Percentiles rank a stretch among this genome's conserved stretches.
These are phyloP conservation scores for Festucalex cinctus DNA, from an alignment of 2,113 vertebrate genomes.

Conservation along the genomic window DNA sequence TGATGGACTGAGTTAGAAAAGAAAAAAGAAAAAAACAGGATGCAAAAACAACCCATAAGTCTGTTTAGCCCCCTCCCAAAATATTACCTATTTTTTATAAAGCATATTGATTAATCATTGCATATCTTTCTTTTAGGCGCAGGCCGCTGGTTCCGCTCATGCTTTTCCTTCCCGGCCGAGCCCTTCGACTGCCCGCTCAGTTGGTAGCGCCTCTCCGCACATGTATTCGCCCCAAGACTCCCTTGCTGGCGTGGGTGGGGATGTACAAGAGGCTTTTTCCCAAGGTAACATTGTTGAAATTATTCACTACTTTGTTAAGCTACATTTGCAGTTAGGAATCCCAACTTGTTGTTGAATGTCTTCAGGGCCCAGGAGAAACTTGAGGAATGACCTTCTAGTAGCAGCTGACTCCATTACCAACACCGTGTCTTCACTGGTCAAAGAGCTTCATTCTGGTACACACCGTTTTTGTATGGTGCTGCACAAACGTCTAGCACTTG, in stretches of 20 bases:
- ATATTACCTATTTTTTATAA: neutral
- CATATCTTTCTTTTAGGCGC: conserved; percentile 70
- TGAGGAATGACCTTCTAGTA: conserved; percentile 90
- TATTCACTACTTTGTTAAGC: neutral
- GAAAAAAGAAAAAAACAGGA: too few species aligned
- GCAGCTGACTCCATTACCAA: conserved; percentile 97
- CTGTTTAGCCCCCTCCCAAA: neutral
- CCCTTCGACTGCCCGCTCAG: conserved; percentile 77
- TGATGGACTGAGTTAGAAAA: too few species aligned
- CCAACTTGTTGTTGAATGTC: neutral
- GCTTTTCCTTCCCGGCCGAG: conserved; percentile 79
- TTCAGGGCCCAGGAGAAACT: conserved; percentile 86
- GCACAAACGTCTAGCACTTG: neutral
- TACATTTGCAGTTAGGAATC: too few species aligned
- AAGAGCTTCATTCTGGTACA: conserved; percentile 92
- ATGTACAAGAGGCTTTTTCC: conserved; percentile 86
- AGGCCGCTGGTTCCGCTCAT: conserved; percentile 83
- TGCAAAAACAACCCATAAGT: neutral
- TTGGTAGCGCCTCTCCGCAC: conserved; percentile 78
- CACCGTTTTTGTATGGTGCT: neutral
- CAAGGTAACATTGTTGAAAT: conserved; percentile 72
- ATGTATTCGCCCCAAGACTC: conserved; percentile 77
- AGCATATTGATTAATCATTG: neutral
- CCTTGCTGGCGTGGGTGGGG: conserved; percentile 79
- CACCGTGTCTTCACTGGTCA: conserved; percentile 95